Evolutionary conservation across 2,113 vertebrate species (phyloP).

Genomic region (Riparia riparia): DNA sequence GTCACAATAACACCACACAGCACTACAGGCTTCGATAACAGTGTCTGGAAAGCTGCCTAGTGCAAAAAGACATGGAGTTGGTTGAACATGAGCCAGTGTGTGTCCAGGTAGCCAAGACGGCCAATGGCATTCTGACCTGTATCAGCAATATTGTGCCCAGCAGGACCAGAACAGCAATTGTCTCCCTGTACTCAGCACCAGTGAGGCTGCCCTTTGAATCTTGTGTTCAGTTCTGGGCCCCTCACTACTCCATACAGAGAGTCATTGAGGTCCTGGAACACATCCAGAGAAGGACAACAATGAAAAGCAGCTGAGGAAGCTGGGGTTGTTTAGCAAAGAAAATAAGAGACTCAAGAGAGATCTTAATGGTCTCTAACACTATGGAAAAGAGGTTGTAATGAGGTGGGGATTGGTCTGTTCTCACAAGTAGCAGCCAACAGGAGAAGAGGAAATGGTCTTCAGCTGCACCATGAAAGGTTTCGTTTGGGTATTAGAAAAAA

Average conservation of each 20-base stretch:
- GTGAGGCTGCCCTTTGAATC: background rate
- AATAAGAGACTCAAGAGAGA: background rate
- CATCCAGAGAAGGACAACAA: background rate
- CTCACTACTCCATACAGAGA: background rate
- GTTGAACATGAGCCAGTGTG: background rate
- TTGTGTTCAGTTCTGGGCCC: background rate
- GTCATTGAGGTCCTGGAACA: background rate
- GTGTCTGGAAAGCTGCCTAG: background rate
- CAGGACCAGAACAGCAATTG: accelerated
- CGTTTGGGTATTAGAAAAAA: background rate
- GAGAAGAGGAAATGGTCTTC: background rate
- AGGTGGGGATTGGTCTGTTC: background rate
- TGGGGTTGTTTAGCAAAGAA: background rate
- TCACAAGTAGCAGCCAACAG: too few species aligned
- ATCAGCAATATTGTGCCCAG: background rate
- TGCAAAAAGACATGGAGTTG: background rate
- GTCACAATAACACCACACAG: background rate
- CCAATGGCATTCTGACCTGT: background rate
- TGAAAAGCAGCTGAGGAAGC: background rate
- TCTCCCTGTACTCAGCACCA: accelerated
- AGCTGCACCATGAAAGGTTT: background rate
- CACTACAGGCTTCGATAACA: accelerated
- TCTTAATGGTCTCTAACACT: too few species aligned
- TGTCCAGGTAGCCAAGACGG: background rate
- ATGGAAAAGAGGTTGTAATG: background rate